These are phyloP conservation scores for Cataglyphis albicans DNA, from an alignment of 2,888 invertebrate species.

Conservation along the genomic window DNA sequence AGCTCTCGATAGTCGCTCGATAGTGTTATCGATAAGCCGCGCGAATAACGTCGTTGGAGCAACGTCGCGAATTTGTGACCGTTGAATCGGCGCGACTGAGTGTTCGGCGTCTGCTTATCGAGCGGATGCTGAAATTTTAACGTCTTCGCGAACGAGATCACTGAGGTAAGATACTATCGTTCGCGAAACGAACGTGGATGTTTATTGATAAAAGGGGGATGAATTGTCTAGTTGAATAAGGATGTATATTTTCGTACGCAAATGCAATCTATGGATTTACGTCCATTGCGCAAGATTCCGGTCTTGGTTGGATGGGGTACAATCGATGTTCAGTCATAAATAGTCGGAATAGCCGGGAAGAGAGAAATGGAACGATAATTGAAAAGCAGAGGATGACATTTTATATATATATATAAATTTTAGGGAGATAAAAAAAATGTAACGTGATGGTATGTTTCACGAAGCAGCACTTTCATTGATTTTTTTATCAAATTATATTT, in stretches of 20 bases:
- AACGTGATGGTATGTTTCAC: background rate
- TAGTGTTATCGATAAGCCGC: conserved; percentile 23
- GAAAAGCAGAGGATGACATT: background rate
- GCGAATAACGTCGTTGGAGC: background rate
- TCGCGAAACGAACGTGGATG: background rate
- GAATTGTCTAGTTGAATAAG: background rate
- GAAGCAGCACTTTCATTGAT: conserved; percentile 31
- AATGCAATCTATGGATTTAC: conserved; percentile 37
- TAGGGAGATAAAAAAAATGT: background rate
- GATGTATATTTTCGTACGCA: conserved; percentile 2
- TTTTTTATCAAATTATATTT: conserved; percentile 22
- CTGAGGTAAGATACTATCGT: conserved; percentile 30
- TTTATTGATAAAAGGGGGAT: conserved; percentile 17
- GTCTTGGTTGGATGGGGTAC: conserved; percentile 21
- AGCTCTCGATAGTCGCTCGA: conserved; percentile 38
- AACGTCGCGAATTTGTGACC: background rate
- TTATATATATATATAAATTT: background rate
- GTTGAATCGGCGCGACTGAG: background rate
- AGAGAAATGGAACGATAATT: conserved; percentile 31
- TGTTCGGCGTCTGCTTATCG: conserved; percentile 19
- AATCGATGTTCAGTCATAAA: conserved; percentile 55
- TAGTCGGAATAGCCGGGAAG: conserved; percentile 9
- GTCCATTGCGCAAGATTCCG: conserved; percentile 49
- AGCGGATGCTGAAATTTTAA: conserved; percentile 13
- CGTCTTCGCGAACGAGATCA: conserved; percentile 23